phyloP scores from a whole-genome alignment of 2,888 invertebrate genomes.

The Drosophila imparisetae region DNA sequence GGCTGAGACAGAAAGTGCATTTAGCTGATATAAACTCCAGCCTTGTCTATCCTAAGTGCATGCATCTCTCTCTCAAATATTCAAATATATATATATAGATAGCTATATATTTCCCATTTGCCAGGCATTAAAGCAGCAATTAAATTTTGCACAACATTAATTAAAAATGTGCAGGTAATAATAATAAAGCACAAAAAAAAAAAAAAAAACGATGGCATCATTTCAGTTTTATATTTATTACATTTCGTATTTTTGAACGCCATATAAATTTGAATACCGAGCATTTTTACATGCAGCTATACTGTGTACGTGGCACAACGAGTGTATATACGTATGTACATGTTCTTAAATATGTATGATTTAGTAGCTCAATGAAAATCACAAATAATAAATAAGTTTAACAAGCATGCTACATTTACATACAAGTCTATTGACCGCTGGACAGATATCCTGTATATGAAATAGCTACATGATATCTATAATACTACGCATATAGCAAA shows the following conservation, averaged over 20 bases:
- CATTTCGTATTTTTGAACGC: conserved; percentile 47
- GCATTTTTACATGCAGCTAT: conserved; percentile 18
- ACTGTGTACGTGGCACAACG: neutral
- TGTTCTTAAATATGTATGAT: neutral
- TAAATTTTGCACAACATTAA: conserved; percentile 39
- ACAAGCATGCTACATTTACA: conserved; percentile 2
- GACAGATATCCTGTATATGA: neutral
- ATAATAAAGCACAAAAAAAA: conserved; percentile 12
- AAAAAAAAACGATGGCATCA: conserved; percentile 1
- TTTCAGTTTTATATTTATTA: conserved; percentile 55
- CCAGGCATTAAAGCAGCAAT: conserved; percentile 24
- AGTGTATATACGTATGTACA: neutral
- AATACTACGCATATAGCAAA: neutral
- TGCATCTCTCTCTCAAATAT: neutral
- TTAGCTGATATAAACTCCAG: neutral
- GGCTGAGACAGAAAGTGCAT: neutral
- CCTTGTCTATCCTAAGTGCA: neutral
- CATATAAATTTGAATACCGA: conserved; percentile 16
- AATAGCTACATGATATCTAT: neutral
- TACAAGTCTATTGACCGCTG: neutral
- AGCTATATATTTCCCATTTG: neutral
- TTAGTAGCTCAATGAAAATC: conserved; percentile 35
- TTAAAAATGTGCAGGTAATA: conserved; percentile 40
- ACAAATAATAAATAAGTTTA: conserved; percentile 7
- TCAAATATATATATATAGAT: neutral